These are phyloP conservation scores for Coilia nasus DNA, from an alignment of 2,797 vertebrate species.

Conservation along the genomic window DNA sequence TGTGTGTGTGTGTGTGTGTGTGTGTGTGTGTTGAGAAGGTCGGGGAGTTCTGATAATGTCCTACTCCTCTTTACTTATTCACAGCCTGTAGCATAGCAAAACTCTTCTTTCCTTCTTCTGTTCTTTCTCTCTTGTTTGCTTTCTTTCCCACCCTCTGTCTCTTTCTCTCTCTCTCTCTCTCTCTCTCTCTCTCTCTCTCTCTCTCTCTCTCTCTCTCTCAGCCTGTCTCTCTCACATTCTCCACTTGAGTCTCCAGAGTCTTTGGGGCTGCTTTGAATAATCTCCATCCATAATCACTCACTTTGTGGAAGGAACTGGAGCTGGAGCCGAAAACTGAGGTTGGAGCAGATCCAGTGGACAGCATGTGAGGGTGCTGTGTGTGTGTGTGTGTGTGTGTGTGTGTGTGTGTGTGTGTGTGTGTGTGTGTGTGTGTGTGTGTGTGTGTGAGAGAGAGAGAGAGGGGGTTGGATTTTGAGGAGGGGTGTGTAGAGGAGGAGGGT, in stretches of 20 bases:
- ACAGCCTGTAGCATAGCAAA: not conserved
- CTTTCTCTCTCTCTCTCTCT: not conserved
- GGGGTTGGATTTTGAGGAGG: conserved; percentile 16
- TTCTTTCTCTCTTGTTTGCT: not conserved
- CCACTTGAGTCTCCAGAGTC: conserved; percentile 19
- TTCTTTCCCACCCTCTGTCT: not conserved
- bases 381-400: conserved; percentile 7
- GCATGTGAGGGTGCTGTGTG: not conserved
- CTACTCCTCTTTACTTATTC: not conserved
- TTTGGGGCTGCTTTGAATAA: conserved; percentile 50
- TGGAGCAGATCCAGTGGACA: conserved; percentile 42
- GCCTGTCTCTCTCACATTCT: not conserved
- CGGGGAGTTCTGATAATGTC: not conserved
- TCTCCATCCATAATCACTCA: conserved; percentile 56
- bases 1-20: conserved; percentile 14
- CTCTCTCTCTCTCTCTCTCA: not conserved
- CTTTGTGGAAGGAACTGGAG: conserved; percentile 41
- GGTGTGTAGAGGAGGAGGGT: not conserved
- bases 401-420: conserved; percentile 35
- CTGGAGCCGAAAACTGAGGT: conserved; percentile 36
- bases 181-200: not conserved
- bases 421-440: conserved; percentile 13
- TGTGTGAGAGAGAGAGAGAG: conserved; percentile 43
- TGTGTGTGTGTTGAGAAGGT: not conserved
- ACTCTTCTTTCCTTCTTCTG: not conserved